Base-by-base conservation (phyloP, 2,888 invertebrate species). In the Trisateles emortualis region DNA sequence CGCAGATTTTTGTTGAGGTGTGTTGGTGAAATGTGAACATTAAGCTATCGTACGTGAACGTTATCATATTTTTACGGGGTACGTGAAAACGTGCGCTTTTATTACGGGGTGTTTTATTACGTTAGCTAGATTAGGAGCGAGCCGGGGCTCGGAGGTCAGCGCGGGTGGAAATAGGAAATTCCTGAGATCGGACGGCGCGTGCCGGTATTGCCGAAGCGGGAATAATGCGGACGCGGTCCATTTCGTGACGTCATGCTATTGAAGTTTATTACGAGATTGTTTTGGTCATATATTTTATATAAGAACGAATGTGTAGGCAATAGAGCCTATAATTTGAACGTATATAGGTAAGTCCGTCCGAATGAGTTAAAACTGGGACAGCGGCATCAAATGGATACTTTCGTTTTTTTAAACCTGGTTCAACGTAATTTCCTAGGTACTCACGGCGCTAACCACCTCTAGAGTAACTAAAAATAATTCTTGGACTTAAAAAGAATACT, bases 61-160 rank as follows among this genome's bases (percentile, higher is more conserved):
- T 92, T 91, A 92, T 91, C 92, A 92, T 90, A 90, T 90, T 92
- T 91, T 92, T 91, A 92, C 84, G 87, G 85, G 74, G 76, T 78
- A 88, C 88, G 88, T 90, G 91, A 90, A 91, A 91, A 90, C 83
- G 87, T 80, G 83, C 80, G 79, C 69, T 89, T 91, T 92, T 90
- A 91, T 89, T 87, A 86, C 80, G 81, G 82, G 76, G 76, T 71
- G 78, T 86, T 92, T 92, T 91, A 92, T 91, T 89, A 86, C 83
- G 78, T 79, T 84, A 79, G 82, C 87, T 90, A 91, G 91, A 92
- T 92, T 92, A 92, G 87, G 73, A 76, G 67, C 52, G 60, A 59
- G 68, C 50, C 54, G 53, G 55, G 61, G 53, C 55, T 41, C 56
- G 57, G 76, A 76, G 79, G 79, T 78, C 78, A 72, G 57, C 56